Conservation (phyloP, 2,888 invertebrate genomes). For the Tetranychus piercei region DNA sequence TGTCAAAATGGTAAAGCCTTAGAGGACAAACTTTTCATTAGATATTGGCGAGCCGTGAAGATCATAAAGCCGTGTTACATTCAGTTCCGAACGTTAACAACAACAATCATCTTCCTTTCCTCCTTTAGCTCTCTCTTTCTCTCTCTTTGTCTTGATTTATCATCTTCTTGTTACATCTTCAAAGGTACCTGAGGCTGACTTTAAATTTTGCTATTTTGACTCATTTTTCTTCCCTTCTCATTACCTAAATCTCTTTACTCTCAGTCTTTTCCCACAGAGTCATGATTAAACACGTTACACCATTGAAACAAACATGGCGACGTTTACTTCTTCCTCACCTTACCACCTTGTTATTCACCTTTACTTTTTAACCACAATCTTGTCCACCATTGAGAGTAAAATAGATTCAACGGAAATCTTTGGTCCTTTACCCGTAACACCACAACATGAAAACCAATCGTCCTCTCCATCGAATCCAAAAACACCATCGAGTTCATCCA, state of each 20-base stretch:
- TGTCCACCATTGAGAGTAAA: not conserved
- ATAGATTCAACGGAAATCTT: not conserved
- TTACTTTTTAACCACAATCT: not conserved
- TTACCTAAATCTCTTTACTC: too few relatives aligned
- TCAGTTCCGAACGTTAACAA: not conserved
- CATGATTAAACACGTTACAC: not conserved
- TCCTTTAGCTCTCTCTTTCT: not conserved
- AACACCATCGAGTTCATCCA: too few relatives aligned
- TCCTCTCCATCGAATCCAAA: not conserved
- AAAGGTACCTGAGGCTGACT: not conserved
- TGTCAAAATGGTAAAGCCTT: not conserved
- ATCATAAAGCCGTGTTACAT: not conserved
- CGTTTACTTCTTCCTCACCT: not conserved
- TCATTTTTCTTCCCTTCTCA: not conserved
- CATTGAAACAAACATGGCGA: not conserved
- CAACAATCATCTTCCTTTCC: not conserved
- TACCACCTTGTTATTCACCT: not conserved
- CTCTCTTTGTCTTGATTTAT: not conserved
- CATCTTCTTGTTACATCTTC: not conserved
- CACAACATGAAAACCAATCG: not conserved
- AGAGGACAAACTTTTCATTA: not conserved
- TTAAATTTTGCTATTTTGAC: not conserved
- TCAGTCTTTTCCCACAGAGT: not conserved
- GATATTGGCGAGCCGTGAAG: not conserved
- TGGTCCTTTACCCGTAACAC: not conserved